Conservation (phyloP, 2,113 vertebrate species). For the Camelus bactrianus region DNA sequence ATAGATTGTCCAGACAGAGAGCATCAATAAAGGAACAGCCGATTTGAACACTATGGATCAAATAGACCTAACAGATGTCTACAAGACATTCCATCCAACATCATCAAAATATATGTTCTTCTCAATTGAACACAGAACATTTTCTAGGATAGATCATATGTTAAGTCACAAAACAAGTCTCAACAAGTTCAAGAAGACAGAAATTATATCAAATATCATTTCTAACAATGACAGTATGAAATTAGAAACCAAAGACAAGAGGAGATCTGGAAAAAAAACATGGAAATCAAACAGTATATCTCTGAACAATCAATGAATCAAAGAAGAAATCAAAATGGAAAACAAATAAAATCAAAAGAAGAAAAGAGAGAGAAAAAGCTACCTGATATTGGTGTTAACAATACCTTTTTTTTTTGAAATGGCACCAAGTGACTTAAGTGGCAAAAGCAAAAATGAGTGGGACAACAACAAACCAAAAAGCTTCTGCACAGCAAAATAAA, state of each 20-base stretch:
- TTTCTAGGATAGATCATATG: neutral
- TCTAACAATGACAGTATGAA: neutral
- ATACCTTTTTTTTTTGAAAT: neutral
- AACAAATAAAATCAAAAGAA: neutral
- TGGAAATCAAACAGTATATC: neutral
- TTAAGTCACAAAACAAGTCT: neutral
- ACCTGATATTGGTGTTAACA: neutral
- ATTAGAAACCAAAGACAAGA: neutral
- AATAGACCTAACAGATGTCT: neutral
- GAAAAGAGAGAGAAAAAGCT: neutral
- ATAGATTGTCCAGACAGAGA: neutral
- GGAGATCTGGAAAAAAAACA: neutral
- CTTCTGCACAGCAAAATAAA: neutral
- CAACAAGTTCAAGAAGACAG: neutral
- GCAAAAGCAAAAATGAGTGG: neutral
- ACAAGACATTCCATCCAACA: neutral
- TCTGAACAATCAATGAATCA: neutral
- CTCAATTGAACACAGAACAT: neutral
- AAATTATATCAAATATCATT: neutral
- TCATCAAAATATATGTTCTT: neutral
- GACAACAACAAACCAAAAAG: neutral
- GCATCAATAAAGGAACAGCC: neutral
- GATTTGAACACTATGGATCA: neutral
- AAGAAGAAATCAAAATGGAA: conserved; percentile 20
- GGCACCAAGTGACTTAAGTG: neutral